A percentile compares a stretch with the other conserved stretches of the same genome.
Conservation (phyloP, 2,113 vertebrate genomes). For the Campylomormyrus tamandua region DNA sequence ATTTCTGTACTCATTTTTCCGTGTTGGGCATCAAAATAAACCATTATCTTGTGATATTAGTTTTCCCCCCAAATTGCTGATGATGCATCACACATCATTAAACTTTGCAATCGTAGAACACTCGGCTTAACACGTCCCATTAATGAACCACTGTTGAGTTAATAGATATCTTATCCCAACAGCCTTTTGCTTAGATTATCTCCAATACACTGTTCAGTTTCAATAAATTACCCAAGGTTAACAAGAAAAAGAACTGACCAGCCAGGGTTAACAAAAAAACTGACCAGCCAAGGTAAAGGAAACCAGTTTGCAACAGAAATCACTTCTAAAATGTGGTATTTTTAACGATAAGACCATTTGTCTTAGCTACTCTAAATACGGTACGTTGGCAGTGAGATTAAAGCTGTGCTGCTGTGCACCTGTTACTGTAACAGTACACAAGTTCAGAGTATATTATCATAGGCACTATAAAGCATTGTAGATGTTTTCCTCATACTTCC, state of each 20-base stretch:
- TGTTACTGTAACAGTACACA: background rate
- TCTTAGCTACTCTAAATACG: background rate
- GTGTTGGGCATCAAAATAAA: background rate
- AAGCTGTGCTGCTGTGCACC: background rate
- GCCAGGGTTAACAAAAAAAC: background rate
- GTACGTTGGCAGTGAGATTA: background rate
- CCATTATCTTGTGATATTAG: background rate
- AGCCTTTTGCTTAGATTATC: background rate
- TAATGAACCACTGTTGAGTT: background rate
- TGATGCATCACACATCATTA: background rate
- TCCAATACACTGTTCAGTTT: background rate
- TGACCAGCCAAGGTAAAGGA: background rate
- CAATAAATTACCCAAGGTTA: background rate
- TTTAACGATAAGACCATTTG: background rate
- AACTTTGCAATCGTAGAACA: background rate
- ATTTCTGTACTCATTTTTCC: background rate
- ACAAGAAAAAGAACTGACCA: background rate
- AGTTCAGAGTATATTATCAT: background rate
- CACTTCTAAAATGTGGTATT: background rate
- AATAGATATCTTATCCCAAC: background rate
- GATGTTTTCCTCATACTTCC: background rate
- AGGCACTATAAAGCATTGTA: background rate
- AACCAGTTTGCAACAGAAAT: background rate
- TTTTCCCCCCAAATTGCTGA: background rate
- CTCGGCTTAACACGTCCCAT: background rate